Percentiles rank a stretch among this genome's conserved stretches.
Conservation (phyloP, 2,888 invertebrate species). For the Apamea monoglypha region DNA sequence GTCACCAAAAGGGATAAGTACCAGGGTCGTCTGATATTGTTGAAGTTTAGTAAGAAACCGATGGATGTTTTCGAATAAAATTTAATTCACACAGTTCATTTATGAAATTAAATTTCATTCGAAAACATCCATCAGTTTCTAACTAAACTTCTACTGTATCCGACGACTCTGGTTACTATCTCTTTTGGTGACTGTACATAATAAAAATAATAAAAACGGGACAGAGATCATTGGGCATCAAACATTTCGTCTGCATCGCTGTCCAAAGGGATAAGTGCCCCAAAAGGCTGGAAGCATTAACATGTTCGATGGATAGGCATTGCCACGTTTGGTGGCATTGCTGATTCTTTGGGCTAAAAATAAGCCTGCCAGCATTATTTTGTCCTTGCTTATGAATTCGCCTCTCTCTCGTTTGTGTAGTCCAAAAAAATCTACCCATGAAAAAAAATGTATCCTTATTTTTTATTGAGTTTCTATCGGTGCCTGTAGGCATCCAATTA, state of each 20-base stretch:
- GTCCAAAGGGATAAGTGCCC: background rate
- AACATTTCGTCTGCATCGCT: background rate
- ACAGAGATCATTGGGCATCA: background rate
- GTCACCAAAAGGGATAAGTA: no score
- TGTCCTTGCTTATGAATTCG: background rate
- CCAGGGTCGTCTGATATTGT: no score
- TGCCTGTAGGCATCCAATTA: background rate
- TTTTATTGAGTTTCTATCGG: conserved; percentile 11
- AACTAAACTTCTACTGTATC: no score
- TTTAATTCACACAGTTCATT: no score
- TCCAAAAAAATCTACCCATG: background rate
- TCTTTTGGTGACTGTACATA: no score
- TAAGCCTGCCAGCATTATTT: background rate
- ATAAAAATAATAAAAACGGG: background rate
- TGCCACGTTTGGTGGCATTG: background rate
- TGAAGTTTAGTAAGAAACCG: no score
- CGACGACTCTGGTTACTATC: no score
- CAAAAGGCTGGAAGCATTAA: background rate
- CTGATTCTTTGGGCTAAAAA: background rate
- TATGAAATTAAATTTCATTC: no score
- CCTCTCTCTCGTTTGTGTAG: background rate
- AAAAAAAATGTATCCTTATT: background rate
- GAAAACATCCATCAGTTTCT: no score
- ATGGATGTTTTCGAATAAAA: no score
- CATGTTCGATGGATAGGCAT: background rate